Percentiles rank a stretch among this genome's conserved stretches.
These are phyloP conservation scores for Athene noctua DNA, from an alignment of 2,113 vertebrate species.

Conservation along the genomic window DNA sequence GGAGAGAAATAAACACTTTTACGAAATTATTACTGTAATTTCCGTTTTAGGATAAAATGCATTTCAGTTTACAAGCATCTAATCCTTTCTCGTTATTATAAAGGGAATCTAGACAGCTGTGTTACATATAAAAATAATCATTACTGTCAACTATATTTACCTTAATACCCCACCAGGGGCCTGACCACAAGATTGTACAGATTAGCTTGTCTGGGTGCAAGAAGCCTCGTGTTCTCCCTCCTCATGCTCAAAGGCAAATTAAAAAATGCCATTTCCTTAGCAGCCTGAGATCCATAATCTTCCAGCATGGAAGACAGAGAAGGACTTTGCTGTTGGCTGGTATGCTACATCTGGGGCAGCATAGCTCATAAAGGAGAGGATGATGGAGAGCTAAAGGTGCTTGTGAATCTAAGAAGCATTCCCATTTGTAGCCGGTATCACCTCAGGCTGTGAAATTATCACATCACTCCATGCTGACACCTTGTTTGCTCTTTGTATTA, in stretches of 20 bases:
- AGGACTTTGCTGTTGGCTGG: background rate
- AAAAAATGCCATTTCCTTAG: background rate
- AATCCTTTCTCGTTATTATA: background rate
- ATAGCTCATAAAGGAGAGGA: background rate
- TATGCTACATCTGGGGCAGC: background rate
- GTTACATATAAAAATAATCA: background rate
- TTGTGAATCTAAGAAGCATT: background rate
- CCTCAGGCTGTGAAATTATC: background rate
- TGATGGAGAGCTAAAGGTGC: background rate
- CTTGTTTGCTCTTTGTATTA: slow-evolving; percentile 3
- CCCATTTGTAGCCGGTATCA: background rate
- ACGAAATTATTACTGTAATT: background rate
- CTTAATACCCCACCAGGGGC: background rate
- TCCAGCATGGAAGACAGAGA: background rate
- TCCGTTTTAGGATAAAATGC: background rate
- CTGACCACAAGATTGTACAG: background rate
- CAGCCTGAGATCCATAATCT: background rate
- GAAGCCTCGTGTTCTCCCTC: accelerated
- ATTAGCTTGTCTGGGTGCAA: background rate
- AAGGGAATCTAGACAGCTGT: background rate
- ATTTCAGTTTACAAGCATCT: background rate
- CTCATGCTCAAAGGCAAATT: background rate
- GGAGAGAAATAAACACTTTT: background rate
- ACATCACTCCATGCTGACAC: background rate
- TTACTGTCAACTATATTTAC: background rate